A percentile compares a stretch with the other conserved stretches of the same genome.
Evolutionary conservation across 2,888 invertebrate species (phyloP).

Genomic region (Aricia artaxerxes): DNA sequence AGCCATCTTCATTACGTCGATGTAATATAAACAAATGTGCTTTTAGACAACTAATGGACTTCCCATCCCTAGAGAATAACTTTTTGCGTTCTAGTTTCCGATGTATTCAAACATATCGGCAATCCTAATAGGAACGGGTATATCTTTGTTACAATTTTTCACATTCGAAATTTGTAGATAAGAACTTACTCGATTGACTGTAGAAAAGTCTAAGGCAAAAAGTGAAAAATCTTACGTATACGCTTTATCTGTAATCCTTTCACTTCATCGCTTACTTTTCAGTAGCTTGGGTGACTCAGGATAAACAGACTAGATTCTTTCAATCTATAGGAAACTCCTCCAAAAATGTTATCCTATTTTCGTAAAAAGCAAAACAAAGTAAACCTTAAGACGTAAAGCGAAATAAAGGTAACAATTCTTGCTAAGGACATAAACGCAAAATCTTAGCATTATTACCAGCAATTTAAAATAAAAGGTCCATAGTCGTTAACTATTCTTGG

Average conservation of each 20-base stretch:
- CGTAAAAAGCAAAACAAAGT: neutral
- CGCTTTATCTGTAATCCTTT: neutral
- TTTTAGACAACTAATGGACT: constrained; percentile 16
- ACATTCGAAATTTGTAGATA: neutral
- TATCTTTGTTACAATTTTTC: too few species aligned
- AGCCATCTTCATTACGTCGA: constrained; percentile 10
- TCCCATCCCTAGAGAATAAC: neutral
- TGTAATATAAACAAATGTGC: constrained; percentile 25
- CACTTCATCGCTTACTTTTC: neutral
- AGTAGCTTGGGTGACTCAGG: neutral
- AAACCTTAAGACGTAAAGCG: neutral
- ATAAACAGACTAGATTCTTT: neutral
- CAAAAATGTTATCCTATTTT: too few species aligned
- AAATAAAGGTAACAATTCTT: neutral
- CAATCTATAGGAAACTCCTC: neutral
- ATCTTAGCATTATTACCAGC: neutral
- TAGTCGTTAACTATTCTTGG: neutral
- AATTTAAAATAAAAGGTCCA: neutral
- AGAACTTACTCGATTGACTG: neutral
- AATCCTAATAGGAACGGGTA: neutral
- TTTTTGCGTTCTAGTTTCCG: neutral
- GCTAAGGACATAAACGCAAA: neutral
- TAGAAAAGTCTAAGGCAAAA: neutral
- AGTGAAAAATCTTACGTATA: neutral
- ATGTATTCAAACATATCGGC: neutral